These are phyloP conservation scores for Aphaenogaster rudis DNA, from an alignment of 1,140 invertebrate species.

Conservation along the genomic window DNA sequence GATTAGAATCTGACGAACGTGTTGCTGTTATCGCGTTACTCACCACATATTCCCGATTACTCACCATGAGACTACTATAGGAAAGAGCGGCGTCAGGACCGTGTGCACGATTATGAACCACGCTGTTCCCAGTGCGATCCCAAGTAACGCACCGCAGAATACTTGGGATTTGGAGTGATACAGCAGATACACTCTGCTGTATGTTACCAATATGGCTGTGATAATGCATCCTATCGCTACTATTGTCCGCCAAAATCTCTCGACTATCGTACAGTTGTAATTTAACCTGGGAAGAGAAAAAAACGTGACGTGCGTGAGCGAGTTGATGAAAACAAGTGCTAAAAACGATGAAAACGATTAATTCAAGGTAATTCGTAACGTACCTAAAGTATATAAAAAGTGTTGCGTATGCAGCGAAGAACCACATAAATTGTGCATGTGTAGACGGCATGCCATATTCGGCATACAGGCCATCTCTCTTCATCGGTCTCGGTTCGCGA, in stretches of 20 bases:
- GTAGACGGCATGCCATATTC: conserved; percentile 98
- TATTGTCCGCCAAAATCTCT: conserved; percentile 91
- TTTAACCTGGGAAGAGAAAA: conserved; percentile 89
- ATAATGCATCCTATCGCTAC: conserved; percentile 89
- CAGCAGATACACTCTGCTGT: conserved; percentile 93
- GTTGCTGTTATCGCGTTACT: background rate
- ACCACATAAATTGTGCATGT: conserved; percentile 97
- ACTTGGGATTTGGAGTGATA: conserved; percentile 96
- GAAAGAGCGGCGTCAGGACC: conserved; percentile 95
- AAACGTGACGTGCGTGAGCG: background rate
- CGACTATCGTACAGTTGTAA: conserved; percentile 92
- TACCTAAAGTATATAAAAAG: conserved; percentile 96
- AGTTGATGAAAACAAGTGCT: background rate
- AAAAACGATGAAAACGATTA: background rate
- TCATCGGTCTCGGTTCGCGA: conserved; percentile 92
- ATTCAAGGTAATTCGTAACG: background rate
- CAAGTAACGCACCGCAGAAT: conserved; percentile 91
- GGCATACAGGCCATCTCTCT: conserved; percentile 90
- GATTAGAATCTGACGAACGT: background rate
- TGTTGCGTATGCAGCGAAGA: conserved; percentile 94
- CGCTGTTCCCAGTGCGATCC: conserved; percentile 89
- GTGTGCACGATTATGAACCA: conserved; percentile 94
- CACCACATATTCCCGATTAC: conserved; percentile 75
- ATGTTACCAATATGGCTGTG: conserved; percentile 89
- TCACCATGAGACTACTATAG: conserved; percentile 95